phyloP scores from a whole-genome alignment of 1,140 invertebrate genomes.

The Zeugodacus cucurbitae region DNA sequence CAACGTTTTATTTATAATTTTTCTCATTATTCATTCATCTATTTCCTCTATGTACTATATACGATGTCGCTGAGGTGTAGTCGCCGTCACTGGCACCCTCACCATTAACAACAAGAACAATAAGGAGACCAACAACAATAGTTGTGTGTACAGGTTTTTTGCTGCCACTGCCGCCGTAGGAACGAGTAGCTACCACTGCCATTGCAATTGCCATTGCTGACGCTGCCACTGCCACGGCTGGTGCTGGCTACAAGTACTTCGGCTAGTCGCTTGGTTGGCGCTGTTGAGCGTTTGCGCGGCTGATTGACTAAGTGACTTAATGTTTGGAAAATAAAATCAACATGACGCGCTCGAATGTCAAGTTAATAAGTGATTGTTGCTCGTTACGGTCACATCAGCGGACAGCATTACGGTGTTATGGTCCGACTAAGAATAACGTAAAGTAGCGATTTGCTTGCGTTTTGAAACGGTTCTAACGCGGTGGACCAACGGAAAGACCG shows the following conservation, averaged over 20 bases:
- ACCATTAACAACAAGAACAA: background rate
- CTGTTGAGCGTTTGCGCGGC: conserved; percentile 10
- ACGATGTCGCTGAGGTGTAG: background rate
- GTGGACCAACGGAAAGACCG: no score
- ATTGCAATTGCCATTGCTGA: background rate
- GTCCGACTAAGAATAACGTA: background rate
- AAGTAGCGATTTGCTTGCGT: background rate
- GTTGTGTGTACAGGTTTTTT: background rate
- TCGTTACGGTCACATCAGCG: conserved; percentile 51
- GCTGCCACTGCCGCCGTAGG: background rate
- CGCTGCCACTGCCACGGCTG: background rate
- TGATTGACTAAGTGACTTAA: conserved; percentile 18
- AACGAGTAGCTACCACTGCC: background rate
- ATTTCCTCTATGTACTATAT: background rate
- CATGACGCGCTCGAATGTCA: conserved; percentile 62
- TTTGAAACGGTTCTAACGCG: background rate
- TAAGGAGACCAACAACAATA: no score
- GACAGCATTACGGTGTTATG: background rate
- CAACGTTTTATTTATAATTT: background rate
- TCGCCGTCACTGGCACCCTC: background rate
- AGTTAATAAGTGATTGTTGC: conserved; percentile 62
- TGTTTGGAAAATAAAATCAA: conserved; percentile 57
- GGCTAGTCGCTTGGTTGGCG: background rate
- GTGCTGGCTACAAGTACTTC: background rate
- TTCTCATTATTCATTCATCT: background rate